A percentile compares a stretch with the other conserved stretches of the same genome.
Evolutionary conservation across 1,140 invertebrate species (phyloP).

Genomic region (Caenorhabditis tropicalis): DNA sequence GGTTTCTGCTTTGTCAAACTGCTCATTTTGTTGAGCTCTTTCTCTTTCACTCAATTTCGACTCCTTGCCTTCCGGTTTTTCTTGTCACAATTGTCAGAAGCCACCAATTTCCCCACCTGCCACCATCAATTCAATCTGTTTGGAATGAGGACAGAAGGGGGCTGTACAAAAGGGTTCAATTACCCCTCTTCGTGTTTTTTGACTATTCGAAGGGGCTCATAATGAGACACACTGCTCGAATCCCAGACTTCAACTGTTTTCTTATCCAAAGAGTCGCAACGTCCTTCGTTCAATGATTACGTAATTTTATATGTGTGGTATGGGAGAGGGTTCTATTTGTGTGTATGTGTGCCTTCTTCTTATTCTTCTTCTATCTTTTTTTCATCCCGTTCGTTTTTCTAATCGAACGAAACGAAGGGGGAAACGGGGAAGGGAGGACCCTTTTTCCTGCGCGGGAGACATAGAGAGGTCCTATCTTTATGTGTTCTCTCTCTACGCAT

Average conservation of each 20-base stretch:
- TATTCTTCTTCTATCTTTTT: conserved; percentile 20
- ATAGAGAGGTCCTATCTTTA: not conserved
- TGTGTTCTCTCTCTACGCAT: not conserved
- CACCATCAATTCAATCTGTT: conserved; percentile 21
- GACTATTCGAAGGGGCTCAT: not conserved
- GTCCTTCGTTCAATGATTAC: not conserved
- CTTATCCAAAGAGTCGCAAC: not conserved
- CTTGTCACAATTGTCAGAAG: conserved; percentile 31
- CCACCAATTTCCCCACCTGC: conserved; percentile 23
- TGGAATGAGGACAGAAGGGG: not conserved
- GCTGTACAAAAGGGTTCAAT: conserved; percentile 24
- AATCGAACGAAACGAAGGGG: not conserved
- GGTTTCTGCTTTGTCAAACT: not conserved
- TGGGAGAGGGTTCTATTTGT: not conserved
- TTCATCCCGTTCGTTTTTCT: conserved; percentile 12
- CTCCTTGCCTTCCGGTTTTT: not conserved
- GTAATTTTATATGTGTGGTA: conserved; percentile 26
- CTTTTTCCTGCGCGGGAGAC: conserved; percentile 27
- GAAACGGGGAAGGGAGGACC: not conserved
- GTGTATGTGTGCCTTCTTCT: not conserved
- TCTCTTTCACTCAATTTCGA: not conserved
- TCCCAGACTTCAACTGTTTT: not conserved
- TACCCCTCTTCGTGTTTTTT: not conserved
- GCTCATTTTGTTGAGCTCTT: not conserved
- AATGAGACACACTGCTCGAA: no score